Base-by-base conservation (phyloP, 2,797 vertebrate genomes). In the Scomberomorus guttatus region DNA sequence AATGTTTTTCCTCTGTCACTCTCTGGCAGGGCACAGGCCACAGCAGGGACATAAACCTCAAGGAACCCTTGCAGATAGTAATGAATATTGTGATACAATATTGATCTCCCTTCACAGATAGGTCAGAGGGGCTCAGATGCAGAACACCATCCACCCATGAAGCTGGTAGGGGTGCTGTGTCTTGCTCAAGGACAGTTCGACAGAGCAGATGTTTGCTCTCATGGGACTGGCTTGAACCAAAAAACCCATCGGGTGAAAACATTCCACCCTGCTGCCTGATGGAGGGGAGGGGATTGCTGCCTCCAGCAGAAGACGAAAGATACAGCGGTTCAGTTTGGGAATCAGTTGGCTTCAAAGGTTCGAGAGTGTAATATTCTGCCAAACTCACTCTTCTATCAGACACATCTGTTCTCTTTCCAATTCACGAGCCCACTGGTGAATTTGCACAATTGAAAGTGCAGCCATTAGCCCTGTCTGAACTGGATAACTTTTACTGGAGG, bases 131-230 rank as follows among this genome's bases (percentile, higher is more conserved):
- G 42, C 27, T 37, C 83, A 72, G 75, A 77, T 64, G 79, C 70
- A 58, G n/a, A 55, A 27, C 77, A 50, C 78, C 73, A 59, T 66
- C 24, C 69, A n/a, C 55, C 75, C 80, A 67, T 12, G 64, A 29
- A 67, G 75, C 66, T 60, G 82, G 80, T 61, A 34, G 60, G 72
- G 58, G 44, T 13, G 13, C 60, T 15, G 61, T n/a, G 79, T 70
- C 84, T 92, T 82, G 84, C 86, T 85, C 71, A 90, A 85, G 86
- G 89, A 84, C 84, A 79, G 89, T 85, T 83, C 60, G 82, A 51
- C 65, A 25, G 73, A 82, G 82, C 90, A 89, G 89, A 90, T 90
- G 87, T 90, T 90, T 80, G 54, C 83, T 81, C 79, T 83, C 73
- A 65, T 59, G 60, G 87, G 76, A 79, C 25, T 52, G 65, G 83